phyloP scores from a whole-genome alignment of 2,113 vertebrate genomes.

The cattle (Bos taurus) region DNA sequence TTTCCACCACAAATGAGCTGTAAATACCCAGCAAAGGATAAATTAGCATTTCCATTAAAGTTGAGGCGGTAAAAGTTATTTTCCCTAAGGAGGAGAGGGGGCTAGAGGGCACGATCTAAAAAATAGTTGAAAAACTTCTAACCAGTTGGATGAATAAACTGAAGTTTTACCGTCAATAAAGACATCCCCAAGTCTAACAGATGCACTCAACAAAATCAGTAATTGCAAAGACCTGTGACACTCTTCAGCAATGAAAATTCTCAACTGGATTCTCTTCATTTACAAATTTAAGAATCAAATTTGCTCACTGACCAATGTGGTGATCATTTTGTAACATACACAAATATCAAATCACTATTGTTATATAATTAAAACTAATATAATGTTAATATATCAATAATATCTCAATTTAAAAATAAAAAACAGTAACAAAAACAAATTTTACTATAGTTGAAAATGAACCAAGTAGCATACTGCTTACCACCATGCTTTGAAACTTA shows the following conservation, averaged over 20 bases:
- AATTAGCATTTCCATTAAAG: background rate
- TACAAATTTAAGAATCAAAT: background rate
- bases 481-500: background rate
- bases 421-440: background rate
- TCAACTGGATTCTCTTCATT: background rate
- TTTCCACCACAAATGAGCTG: constrained; percentile 95
- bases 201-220: background rate
- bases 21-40: background rate
- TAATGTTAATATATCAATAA: background rate
- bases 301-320: background rate
- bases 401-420: background rate
- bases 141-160: background rate
- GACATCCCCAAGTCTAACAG: background rate
- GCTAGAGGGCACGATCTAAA: background rate
- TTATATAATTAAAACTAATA: background rate
- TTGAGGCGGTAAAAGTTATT: background rate
- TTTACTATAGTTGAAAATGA: background rate
- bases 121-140: background rate
- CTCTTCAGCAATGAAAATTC: background rate
- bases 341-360: background rate
- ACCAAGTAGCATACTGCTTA: background rate
- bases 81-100: background rate
- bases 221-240: background rate
- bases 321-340: background rate
- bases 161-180: background rate